Conservation (phyloP, 2,113 vertebrate species). For the Elephantulus edwardii region DNA sequence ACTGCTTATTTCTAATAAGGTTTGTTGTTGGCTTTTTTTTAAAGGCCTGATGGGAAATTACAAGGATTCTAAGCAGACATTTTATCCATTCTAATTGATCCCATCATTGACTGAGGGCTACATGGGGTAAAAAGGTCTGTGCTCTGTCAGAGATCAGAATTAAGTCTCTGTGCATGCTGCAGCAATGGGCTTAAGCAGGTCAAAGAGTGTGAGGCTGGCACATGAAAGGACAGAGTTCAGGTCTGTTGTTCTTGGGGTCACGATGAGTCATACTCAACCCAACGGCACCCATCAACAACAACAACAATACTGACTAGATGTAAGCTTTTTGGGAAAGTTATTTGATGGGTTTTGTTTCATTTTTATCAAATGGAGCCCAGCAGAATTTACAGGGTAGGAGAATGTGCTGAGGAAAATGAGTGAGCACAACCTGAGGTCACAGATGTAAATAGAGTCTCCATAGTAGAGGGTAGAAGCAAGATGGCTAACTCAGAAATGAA, state of each 20-base stretch:
- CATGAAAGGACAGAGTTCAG: too few relatives aligned
- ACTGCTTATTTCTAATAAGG: not conserved
- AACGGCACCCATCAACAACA: too few relatives aligned
- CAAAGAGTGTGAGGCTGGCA: too few relatives aligned
- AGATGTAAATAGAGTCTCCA: not conserved
- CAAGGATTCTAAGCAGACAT: not conserved
- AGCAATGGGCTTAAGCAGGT: too few relatives aligned
- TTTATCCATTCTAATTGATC: not conserved
- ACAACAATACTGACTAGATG: not conserved
- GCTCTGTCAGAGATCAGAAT: not conserved
- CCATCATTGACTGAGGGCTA: too few relatives aligned
- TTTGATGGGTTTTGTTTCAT: not conserved
- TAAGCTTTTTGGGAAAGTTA: not conserved
- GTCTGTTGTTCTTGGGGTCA: too few relatives aligned
- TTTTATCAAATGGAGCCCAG: not conserved
- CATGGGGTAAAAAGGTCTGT: not conserved
- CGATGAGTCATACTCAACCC: too few relatives aligned
- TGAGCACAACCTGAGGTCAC: not conserved
- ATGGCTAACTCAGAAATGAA: not conserved
- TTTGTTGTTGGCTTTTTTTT: too few relatives aligned
- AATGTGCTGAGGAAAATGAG: not conserved
- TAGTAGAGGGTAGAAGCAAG: fast-evolving
- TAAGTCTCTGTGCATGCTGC: not conserved
- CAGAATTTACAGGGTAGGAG: not conserved
- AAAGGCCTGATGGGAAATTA: not conserved